phyloP scores from a whole-genome alignment of 2,113 vertebrate species.

The Gobius niger region DNA sequence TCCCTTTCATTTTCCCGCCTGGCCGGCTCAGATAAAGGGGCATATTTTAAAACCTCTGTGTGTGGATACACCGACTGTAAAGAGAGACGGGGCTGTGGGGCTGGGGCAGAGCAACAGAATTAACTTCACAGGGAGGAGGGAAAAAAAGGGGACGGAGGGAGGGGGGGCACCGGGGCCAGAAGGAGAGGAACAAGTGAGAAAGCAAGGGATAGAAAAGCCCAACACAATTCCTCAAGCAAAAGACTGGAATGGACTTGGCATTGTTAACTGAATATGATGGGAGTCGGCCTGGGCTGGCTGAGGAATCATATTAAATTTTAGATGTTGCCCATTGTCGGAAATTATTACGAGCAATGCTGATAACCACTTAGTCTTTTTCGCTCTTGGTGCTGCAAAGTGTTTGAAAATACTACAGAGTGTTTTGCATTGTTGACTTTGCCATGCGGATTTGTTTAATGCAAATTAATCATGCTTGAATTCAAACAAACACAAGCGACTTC shows the following conservation, averaged over 20 bases:
- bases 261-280: background rate
- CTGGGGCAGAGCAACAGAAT: conserved; percentile 48
- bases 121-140: conserved; percentile 47
- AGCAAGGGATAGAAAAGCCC: conserved; percentile 34
- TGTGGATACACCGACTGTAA: conserved; percentile 67
- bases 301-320: background rate
- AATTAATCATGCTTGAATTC: background rate
- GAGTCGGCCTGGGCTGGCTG: too few species aligned
- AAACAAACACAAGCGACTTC: background rate
- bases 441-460: background rate
- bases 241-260: background rate
- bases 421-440: too few species aligned
- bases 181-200: conserved; percentile 39
- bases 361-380: too few species aligned
- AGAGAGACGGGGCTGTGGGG: conserved; percentile 57
- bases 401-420: too few species aligned
- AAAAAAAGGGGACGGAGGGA: background rate
- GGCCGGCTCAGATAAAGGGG: conserved; percentile 77
- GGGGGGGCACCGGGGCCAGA: background rate
- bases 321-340: background rate
- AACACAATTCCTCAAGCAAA: conserved; percentile 21
- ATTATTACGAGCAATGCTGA: too few species aligned
- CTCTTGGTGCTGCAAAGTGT: too few species aligned
- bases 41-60: conserved; percentile 73
- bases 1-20: conserved; percentile 77